Evolutionary conservation across 64 coral and sea anemone genomes (phyloP).

Genomic region (Dendronephthya gigantea): DNA sequence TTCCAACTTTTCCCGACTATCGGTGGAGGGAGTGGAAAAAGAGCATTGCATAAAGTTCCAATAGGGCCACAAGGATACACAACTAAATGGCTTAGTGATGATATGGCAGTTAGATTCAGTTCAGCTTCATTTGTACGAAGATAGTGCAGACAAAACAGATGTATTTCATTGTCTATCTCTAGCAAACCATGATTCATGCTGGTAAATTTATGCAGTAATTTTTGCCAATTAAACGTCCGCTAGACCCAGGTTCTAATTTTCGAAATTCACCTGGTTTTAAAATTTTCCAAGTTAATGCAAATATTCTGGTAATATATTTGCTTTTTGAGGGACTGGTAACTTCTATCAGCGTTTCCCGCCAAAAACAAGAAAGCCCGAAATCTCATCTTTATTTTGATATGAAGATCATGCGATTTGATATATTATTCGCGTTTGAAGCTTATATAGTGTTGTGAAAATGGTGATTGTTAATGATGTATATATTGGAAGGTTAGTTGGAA

Average conservation of each 20-base stretch:
- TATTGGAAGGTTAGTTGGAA: neutral
- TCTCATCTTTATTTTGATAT: slow-evolving; percentile 1
- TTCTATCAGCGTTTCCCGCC: neutral
- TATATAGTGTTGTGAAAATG: neutral
- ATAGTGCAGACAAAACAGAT: no score
- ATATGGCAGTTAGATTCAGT: neutral
- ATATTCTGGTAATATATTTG: no score
- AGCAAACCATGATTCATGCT: no score
- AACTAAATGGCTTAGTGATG: slow-evolving; percentile 5
- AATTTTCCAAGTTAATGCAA: no score
- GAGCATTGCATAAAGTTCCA: neutral
- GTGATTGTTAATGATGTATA: neutral
- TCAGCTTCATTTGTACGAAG: no score
- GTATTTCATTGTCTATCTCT: no score
- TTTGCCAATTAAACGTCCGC: no score
- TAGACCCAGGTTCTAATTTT: no score
- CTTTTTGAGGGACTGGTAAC: neutral
- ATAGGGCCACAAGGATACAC: slow-evolving; percentile 12
- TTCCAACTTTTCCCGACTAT: neutral
- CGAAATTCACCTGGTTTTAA: no score
- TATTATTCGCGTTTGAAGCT: neutral
- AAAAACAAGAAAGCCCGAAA: neutral
- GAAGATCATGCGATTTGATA: neutral
- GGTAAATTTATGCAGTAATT: no score
- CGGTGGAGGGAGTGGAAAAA: neutral